phyloP scores from a whole-genome alignment of 2,888 invertebrate species.

The Cloeon dipterum region DNA sequence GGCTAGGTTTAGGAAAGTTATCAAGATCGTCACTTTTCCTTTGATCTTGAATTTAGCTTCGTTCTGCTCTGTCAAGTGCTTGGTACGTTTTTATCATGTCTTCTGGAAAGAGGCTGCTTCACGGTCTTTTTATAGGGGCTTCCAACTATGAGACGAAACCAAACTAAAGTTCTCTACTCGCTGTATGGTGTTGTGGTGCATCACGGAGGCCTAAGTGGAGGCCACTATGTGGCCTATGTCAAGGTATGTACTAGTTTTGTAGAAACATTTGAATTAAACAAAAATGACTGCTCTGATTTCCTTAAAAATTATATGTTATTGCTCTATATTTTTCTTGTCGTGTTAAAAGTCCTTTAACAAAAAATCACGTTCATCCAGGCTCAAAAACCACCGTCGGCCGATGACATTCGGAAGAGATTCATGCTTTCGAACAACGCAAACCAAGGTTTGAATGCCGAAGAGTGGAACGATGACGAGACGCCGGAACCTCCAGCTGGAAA shows the following conservation, averaged over 20 bases:
- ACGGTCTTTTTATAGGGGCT: background rate
- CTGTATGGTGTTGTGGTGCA: constrained; percentile 93
- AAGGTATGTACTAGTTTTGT: too few species aligned
- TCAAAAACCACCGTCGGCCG: background rate
- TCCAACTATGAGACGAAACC: background rate
- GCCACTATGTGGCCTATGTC: constrained; percentile 86
- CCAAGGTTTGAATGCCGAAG: background rate
- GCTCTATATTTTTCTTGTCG: too few species aligned
- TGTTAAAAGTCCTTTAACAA: too few species aligned
- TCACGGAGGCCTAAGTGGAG: constrained; percentile 71
- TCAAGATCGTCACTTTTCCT: constrained; percentile 71
- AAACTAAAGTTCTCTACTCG: constrained; percentile 17
- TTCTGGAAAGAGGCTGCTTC: background rate
- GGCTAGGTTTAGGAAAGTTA: constrained; percentile 52
- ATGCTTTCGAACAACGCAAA: constrained; percentile 6
- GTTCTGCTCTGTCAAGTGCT: constrained; percentile 48
- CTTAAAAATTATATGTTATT: too few species aligned
- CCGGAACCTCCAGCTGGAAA: constrained; percentile 37
- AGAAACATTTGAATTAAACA: too few species aligned
- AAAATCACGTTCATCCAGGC: too few species aligned
- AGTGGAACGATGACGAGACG: constrained; percentile 12
- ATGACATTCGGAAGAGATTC: background rate
- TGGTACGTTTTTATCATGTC: too few species aligned
- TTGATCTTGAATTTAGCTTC: constrained; percentile 68
- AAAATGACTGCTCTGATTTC: too few species aligned